Evolutionary conservation across 1,140 invertebrate genomes (phyloP), one percentile per base, ranked within the genome.

Genomic region (Diploscapter pachys): DNA sequence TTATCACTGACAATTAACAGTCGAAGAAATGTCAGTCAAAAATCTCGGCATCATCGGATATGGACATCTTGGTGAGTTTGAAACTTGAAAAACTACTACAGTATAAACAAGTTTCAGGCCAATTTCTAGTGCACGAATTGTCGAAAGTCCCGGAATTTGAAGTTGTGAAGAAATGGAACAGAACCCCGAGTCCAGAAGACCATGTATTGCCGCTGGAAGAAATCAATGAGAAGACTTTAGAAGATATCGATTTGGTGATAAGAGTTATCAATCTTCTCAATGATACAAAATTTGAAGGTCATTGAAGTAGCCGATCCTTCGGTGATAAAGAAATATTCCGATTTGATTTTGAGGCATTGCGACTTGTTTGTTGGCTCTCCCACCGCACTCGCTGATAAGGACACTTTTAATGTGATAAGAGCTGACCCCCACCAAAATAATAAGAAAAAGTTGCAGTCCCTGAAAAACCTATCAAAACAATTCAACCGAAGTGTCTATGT

Each of bases 301-400:
- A 88, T 90, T 11, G 90, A 90, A 84, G 90, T 90, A 1, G 88
- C 89, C 52, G 89, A 90, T 85, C 90, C 90, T 8, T 78, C 81
- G 63, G 87, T 90, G n/a, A 86, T 88, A 4, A 76, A 86, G 69
- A 69, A 88, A 73, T 88, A 86, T 82, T 89, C 88, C 9, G 77
- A 81, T 9, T n/a, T 77, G 5, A 89, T 90, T 80, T 79, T 90
- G 8, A 53, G 84, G 49, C 67, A 86, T 75, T 82, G 86, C 9
- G 87, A 89, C 79, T 88, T 87, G 75, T 86, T 89, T 86, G 88
- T 89, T 81, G 80, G 72, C 56, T 70, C 51, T 59, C 9, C 52
- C 52, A 4, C 13, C n/a, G 50, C 13, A 48, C 6, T 68, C 48
- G 8, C 9, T 65, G 48, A 9, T 65, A 50, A 54, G 13, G 31